Conservation (phyloP, 2,113 vertebrate genomes). For the Camelus dromedarius region DNA sequence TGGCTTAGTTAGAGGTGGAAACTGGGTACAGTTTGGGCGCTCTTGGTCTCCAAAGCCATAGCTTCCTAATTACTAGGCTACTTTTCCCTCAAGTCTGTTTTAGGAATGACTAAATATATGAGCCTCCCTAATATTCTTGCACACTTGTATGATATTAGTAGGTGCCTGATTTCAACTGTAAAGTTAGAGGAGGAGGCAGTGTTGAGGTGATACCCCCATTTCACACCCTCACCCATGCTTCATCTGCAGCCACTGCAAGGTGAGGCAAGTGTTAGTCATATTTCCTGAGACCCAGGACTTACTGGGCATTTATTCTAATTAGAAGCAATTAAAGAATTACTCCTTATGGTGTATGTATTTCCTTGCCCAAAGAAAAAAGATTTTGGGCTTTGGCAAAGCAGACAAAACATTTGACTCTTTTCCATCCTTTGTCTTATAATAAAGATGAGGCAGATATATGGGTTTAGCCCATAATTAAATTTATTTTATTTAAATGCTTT, state of each 20-base stretch:
- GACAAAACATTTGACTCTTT: conserved; percentile 47
- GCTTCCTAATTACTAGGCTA: background rate
- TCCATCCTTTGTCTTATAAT: conserved; percentile 36
- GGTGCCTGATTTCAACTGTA: conserved; percentile 9
- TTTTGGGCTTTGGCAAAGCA: conserved; percentile 58
- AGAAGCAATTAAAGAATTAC: conserved; percentile 62
- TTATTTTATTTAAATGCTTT: conserved; percentile 35
- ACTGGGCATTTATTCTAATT: conserved; percentile 63
- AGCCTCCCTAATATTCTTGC: conserved; percentile 32
- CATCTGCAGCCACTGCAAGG: conserved; percentile 55
- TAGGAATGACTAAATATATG: conserved; percentile 33
- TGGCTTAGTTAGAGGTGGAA: background rate
- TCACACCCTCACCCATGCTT: conserved; percentile 11
- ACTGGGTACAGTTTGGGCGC: background rate
- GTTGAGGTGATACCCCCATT: background rate
- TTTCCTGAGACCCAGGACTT: background rate
- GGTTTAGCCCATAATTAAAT: background rate
- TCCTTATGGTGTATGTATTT: conserved; percentile 53
- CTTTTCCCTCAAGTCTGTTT: background rate
- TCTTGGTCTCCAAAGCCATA: background rate
- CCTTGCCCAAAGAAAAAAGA: conserved; percentile 63
- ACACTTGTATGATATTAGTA: background rate
- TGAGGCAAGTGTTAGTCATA: conserved; percentile 75
- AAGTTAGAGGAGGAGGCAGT: conserved; percentile 36
- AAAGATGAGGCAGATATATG: conserved; percentile 31